Base-by-base conservation (phyloP, 2,797 vertebrate genomes). In the Clarias pachynema region DNA sequence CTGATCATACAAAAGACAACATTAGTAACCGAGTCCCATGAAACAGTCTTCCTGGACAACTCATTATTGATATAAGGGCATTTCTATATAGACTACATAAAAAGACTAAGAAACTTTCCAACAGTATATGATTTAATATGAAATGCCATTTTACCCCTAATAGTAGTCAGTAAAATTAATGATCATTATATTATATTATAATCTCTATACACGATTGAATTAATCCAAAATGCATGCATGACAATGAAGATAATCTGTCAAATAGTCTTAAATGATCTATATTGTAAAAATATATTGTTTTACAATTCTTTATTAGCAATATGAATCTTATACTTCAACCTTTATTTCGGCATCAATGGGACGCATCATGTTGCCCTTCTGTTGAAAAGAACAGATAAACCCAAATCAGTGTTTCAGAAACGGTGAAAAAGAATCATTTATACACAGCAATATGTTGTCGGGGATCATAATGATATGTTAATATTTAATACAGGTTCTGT, bases 291-390 rank as follows among this genome's bases (percentile, higher is more conserved):
- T 34, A 24, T 4, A 0, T 37, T 26, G 44, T 63, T n/a, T n/a
- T 26, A 49, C 37, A n/a, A 34, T 59, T 79, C 22, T 74, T 29
- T 15, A n/a, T 37, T 77, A 68, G 44, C 56, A n/a, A 65, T 62
- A 79, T 40, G 12, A 85, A 66, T 31, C 40, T 44, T 77, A 79
- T 85, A 79, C 83, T 87, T 84, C 15, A 86, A 94, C 94, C 93
- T 95, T 93, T 26, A 85, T 40, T 2, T 93, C 91, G 81, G 92
- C 89, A 90, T 94, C 93, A 88, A 94, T 90, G 31, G 94, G 93
- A 69, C 93, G 88, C 89, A 93, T 90, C 59, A 92, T 91, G 88
- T 88, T 87, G 20, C 91, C 91, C 79, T 94, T 94, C 82, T 94
- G 92, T 91, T 89, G 73, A 26, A 86, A 68, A 85, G 68, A 85